phyloP scores from a whole-genome alignment of 2,888 invertebrate genomes.

The Merodon equestris region DNA sequence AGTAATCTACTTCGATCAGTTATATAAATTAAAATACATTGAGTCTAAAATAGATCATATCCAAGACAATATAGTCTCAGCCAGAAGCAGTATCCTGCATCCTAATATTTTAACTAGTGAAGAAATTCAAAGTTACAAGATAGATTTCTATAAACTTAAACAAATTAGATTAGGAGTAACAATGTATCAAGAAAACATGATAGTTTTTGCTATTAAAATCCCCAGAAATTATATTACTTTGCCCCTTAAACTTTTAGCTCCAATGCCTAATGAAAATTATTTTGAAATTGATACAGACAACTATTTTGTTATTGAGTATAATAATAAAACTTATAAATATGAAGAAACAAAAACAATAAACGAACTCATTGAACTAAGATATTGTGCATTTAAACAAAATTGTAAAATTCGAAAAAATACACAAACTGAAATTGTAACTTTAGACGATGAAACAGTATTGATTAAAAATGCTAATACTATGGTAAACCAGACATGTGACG shows the following conservation, averaged over 20 bases:
- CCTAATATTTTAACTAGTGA: background rate
- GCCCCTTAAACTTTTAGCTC: background rate
- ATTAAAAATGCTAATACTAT: slow-evolving; percentile 10
- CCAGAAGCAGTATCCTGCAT: background rate
- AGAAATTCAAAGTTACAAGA: background rate
- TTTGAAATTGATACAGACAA: background rate
- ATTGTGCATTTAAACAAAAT: background rate
- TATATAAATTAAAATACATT: background rate
- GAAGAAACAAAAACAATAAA: background rate
- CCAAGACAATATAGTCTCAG: background rate
- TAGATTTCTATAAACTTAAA: background rate
- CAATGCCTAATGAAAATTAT: background rate
- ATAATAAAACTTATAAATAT: background rate
- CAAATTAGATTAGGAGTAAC: background rate
- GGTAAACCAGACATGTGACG: slow-evolving; percentile 25
- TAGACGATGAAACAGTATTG: slow-evolving; percentile 9
- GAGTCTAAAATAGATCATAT: background rate
- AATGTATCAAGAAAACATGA: background rate
- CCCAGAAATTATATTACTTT: background rate
- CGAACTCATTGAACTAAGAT: background rate
- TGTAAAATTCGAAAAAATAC: too few species aligned
- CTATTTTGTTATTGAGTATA: background rate
- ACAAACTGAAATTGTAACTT: background rate
- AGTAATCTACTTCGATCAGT: too few species aligned
- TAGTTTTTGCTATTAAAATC: slow-evolving; percentile 1